Evolutionary conservation across 1,140 invertebrate genomes (phyloP), one percentile per base, ranked within the genome.

Genomic region (Drosophila sucinea): DNA sequence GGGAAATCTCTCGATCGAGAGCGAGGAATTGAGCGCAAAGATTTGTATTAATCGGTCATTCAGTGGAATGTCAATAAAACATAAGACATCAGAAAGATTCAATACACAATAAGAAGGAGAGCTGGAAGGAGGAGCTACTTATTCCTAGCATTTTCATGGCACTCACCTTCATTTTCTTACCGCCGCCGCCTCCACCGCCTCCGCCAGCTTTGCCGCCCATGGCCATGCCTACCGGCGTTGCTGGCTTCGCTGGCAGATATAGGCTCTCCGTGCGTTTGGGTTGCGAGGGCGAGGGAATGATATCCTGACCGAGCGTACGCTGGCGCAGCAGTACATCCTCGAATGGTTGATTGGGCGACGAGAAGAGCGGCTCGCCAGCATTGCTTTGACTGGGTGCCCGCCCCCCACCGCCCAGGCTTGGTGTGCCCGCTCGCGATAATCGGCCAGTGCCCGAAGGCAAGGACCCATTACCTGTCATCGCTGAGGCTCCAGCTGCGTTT

Each of bases 231-330:
- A 93, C 92, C 30, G 93, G 92, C 41, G 93, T 92, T 55, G 90
- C 91, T 56, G 93, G 92, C 74, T 93, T 93, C 30, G 93, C 94
- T 62, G 94, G 93, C 74, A 96, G 94, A 90, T 95, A 96, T 56
- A 96, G 93, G 92, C 97, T 98, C 90, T 98, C 97, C 58, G 97
- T 98, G 77, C 97, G 94, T 92, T 97, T 97, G 41, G 97, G 97
- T 91, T 97, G 96, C 71, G 95, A 95, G 61, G 94, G 95, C 81
- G 96, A 96, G 38, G 96, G 96, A 83, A 97, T 95, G 90, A 98
- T 97, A 91, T 97, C 97, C 93, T 97, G 97, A 54, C 96, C 96
- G 57, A 97, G 94, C 66, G 94, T 95, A 77, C 96, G 94, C 90
- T 97, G 96, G 85, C 96, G 94, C 73, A 97, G 84, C 63, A 96